These are phyloP conservation scores for Agrotis segetum DNA, from an alignment of 2,888 invertebrate genomes.

Conservation along the genomic window DNA sequence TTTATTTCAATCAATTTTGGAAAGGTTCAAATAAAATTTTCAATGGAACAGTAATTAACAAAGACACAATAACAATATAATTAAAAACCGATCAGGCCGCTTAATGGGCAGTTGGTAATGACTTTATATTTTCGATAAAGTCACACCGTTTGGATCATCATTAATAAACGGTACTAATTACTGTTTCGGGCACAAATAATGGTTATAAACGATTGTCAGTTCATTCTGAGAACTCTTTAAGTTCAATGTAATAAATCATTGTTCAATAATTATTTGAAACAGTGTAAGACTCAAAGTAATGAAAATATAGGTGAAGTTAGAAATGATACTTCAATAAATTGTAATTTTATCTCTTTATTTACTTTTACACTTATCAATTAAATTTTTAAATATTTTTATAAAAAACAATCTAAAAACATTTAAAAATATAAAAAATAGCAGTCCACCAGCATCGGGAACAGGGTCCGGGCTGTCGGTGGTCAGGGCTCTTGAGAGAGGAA, in stretches of 20 bases:
- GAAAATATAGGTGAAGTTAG: too few species aligned
- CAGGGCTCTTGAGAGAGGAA: too few species aligned
- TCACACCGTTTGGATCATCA: constrained; percentile 21
- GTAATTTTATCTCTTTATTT: too few species aligned
- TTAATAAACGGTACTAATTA: constrained; percentile 45
- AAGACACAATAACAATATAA: constrained; percentile 33
- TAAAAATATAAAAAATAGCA: too few species aligned
- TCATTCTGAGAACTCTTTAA: constrained; percentile 1
- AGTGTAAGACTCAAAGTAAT: too few species aligned
- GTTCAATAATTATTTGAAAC: not conserved
- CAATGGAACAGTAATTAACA: not conserved
- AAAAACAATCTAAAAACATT: too few species aligned
- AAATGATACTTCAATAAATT: too few species aligned
- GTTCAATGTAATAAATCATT: not conserved
- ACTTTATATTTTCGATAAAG: constrained; percentile 41
- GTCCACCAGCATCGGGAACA: too few species aligned
- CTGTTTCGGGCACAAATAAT: constrained; percentile 27
- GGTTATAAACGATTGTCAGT: constrained; percentile 9
- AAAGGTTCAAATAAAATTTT: not conserved
- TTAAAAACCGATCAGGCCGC: constrained; percentile 56
- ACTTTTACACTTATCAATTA: too few species aligned
- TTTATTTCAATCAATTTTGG: not conserved
- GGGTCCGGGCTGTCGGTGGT: too few species aligned
- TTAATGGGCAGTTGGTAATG: constrained; percentile 41
- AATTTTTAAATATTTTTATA: too few species aligned